A percentile compares a stretch with the other conserved stretches of the same genome.
Conservation (phyloP, 2,113 vertebrate genomes). For the Mobula hypostoma region DNA sequence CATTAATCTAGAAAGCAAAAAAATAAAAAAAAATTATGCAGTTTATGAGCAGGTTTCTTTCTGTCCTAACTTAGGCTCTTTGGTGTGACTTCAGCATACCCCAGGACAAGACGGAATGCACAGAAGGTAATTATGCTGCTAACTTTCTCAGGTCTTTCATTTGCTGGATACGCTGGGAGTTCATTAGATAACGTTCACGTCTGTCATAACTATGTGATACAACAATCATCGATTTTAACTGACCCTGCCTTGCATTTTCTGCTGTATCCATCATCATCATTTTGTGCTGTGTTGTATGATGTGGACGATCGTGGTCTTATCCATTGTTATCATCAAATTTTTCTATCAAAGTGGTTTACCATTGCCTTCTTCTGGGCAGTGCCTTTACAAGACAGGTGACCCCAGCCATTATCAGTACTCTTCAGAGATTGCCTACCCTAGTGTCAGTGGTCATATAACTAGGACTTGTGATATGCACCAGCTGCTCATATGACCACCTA, state of each 20-base stretch:
- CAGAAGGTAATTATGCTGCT: slow-evolving; percentile 54
- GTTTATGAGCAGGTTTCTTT: background rate
- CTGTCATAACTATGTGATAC: background rate
- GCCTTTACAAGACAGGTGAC: too few species aligned
- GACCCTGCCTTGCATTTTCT: background rate
- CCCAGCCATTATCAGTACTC: too few species aligned
- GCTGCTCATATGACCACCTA: too few species aligned
- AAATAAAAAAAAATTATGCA: background rate
- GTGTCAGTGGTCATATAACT: too few species aligned
- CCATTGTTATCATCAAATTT: too few species aligned
- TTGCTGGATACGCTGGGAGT: background rate
- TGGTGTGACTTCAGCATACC: slow-evolving; percentile 89
- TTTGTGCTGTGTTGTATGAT: too few species aligned
- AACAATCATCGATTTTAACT: background rate
- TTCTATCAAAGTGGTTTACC: too few species aligned
- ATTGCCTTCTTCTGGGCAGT: too few species aligned
- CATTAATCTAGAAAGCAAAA: background rate
- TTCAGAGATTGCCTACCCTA: too few species aligned
- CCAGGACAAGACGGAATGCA: slow-evolving; percentile 60
- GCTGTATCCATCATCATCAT: background rate
- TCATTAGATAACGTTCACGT: background rate
- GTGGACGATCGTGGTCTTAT: too few species aligned
- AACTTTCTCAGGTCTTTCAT: background rate
- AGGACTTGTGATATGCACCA: too few species aligned
- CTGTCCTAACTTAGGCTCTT: slow-evolving; percentile 66